Evolutionary conservation across 2,113 vertebrate species (phyloP).

Genomic region (Prunella fulvescens): DNA sequence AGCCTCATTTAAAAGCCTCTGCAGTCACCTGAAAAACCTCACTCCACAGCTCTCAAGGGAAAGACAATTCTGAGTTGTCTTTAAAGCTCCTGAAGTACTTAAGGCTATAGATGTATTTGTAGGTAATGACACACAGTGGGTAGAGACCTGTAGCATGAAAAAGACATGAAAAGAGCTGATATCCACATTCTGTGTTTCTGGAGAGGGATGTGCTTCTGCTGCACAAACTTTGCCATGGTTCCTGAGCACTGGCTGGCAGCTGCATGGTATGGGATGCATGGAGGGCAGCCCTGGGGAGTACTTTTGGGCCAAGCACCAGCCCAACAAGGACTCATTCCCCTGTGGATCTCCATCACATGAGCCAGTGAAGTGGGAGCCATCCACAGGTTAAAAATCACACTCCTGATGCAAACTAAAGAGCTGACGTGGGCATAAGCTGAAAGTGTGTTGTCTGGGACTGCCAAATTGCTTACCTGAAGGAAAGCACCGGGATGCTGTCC

Average conservation of each 20-base stretch:
- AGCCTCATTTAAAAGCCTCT: neutral
- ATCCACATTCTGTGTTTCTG: neutral
- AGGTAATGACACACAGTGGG: too few relatives aligned
- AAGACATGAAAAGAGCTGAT: neutral
- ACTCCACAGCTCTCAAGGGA: neutral
- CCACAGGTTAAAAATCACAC: neutral
- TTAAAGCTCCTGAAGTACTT: neutral
- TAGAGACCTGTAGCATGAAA: neutral
- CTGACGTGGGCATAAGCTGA: fast-evolving
- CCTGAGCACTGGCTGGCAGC: neutral
- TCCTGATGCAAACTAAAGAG: neutral
- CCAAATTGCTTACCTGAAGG: neutral
- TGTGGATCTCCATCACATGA: neutral
- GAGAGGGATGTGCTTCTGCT: neutral
- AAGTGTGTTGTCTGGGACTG: neutral
- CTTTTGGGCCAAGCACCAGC: fast-evolving
- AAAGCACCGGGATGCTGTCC: neutral
- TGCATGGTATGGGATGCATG: neutral
- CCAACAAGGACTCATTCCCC: neutral
- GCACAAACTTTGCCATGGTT: neutral
- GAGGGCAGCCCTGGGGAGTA: neutral
- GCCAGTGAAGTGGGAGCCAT: neutral
- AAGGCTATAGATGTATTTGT: neutral
- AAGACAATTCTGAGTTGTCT: neutral
- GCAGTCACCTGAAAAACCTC: neutral